Conservation (phyloP, 2,888 invertebrate genomes). For the Pandemis heparana region DNA sequence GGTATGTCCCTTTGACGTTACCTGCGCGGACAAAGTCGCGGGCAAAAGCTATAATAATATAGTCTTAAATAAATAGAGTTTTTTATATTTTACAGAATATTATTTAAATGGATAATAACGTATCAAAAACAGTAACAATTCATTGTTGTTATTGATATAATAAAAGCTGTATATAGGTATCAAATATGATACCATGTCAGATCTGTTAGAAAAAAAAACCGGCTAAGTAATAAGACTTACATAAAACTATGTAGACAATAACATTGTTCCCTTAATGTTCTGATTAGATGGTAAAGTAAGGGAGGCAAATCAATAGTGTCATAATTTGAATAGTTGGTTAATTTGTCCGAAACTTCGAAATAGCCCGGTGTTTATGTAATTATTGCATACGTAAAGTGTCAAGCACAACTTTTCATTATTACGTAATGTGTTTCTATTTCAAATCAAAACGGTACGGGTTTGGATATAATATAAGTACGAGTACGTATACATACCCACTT, state of each 20-base stretch:
- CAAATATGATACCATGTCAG: no score
- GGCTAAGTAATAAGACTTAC: neutral
- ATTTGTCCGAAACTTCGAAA: conserved; percentile 25
- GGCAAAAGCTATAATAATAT: no score
- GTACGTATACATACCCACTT: no score
- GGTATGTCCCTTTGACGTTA: no score
- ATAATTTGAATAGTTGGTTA: conserved; percentile 35
- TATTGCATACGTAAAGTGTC: conserved; percentile 13
- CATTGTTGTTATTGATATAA: no score
- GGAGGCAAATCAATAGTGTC: conserved; percentile 1
- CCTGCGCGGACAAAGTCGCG: no score
- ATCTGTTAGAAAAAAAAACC: no score
- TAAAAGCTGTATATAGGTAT: no score
- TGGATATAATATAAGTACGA: neutral
- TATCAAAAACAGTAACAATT: no score
- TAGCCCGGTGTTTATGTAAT: conserved; percentile 30
- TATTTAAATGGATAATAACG: no score
- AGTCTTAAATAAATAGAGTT: no score
- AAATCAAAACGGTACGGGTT: neutral
- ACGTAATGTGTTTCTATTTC: neutral
- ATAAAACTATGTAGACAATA: neutral
- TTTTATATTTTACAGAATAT: no score
- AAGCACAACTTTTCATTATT: neutral
- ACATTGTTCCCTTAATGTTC: neutral
- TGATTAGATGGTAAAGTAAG: conserved; percentile 13